Conservation (phyloP, 2,797 vertebrate genomes). For the Lycodopsis pacificus region DNA sequence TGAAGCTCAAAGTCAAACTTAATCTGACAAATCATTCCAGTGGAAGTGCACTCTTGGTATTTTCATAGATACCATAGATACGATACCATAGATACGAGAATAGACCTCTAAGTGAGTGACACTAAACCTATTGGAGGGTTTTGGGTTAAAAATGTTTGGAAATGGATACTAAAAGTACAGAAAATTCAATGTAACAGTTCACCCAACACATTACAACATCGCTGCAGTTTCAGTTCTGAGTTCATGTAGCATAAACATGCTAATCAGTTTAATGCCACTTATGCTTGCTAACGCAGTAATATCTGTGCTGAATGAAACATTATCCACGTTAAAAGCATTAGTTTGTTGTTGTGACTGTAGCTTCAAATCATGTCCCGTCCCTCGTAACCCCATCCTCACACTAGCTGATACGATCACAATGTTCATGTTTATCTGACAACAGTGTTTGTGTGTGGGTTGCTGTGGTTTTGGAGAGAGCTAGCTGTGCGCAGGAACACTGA, state of each 20-base stretch:
- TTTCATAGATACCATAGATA: not conserved
- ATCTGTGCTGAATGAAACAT: not conserved
- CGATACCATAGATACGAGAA: not conserved
- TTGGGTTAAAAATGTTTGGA: not conserved
- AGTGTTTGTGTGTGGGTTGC: conserved; percentile 26
- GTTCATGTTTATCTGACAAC: conserved; percentile 4
- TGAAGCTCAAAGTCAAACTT: not conserved
- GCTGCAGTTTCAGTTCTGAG: not conserved
- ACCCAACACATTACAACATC: not conserved
- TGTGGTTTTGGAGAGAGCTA: conserved; percentile 30
- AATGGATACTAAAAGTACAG: not conserved
- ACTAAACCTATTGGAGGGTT: no score
- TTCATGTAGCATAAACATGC: not conserved
- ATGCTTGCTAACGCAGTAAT: no score
- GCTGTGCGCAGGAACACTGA: conserved; percentile 29
- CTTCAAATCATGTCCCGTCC: conserved; percentile 1
- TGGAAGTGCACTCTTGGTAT: not conserved
- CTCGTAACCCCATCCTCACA: conserved; percentile 6
- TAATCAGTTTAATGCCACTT: not conserved
- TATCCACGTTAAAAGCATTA: not conserved
- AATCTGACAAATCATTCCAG: not conserved
- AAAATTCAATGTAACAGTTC: not conserved
- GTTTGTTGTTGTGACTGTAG: conserved; percentile 8
- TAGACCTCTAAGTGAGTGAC: not conserved
- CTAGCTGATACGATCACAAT: not conserved